Evolutionary conservation across 2,113 vertebrate species (phyloP), one percentile per base, ranked within the genome.

Genomic region (Malurus alboscapulatus): DNA sequence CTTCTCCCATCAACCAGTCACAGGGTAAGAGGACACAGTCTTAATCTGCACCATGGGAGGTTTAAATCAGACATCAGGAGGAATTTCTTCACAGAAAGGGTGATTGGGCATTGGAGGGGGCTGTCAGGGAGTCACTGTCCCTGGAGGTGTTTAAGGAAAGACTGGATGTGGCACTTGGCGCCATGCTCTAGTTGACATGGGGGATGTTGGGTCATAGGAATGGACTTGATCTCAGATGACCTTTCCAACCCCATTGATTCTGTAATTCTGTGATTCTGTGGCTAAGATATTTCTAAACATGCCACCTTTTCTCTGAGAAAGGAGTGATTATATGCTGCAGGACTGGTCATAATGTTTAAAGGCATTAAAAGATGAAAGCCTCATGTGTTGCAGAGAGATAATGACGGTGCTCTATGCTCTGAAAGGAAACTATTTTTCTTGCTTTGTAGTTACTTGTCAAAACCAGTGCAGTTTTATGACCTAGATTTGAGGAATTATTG

Each of bases 221-320:
- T 51, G 0, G 0, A 36, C 21, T 58, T 32, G 14, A n/a, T 19
- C 27, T 51, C 32, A 27, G 36, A 17, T 44, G 18, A 11, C 26
- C 24, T 51, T 73, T 38, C 36, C 59, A 45, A 58, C 18, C 22
- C n/a, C 45, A 6, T 16, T 17, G 10, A 58, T 58, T 51, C 34
- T 55, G 17, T 48, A 32, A 73, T 58, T 58, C 34, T 55, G 20
- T 48, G 36, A 73, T 58, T 58, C 44, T 20, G 0, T 45, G 51
- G 14, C 51, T 58, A 36, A 62, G 25, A 34, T 42, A 7, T 32
- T 34, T 74, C 42, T 77, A n/a, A 53, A 69, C 47, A 30, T 7
- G 13, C 3, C 11, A 26, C 10, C 1, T 2, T 36, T 74, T 53
- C 38, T 14, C 40, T 76, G 8, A 66, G 26, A 93, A 75, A 26